Percentiles rank a stretch among this genome's conserved stretches.
Evolutionary conservation across 1,140 invertebrate genomes (phyloP).

Genomic region (Drosophila kohkoa): DNA sequence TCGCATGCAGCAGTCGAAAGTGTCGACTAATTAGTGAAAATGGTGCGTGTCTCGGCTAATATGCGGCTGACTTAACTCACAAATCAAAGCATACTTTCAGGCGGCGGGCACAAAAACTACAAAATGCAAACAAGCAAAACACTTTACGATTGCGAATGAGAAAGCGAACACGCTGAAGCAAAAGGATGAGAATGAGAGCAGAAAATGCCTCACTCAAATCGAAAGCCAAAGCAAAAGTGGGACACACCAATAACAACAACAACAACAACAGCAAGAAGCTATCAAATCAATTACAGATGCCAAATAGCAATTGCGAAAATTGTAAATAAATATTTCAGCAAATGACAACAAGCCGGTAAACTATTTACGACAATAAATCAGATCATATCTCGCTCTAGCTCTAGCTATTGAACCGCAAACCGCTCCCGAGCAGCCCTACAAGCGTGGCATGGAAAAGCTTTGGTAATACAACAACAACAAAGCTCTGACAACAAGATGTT

Average conservation of each 20-base stretch:
- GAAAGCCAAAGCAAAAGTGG: slow-evolving; percentile 61
- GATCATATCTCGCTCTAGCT: slow-evolving; percentile 69
- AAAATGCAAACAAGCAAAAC: slow-evolving; percentile 5
- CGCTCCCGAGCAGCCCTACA: slow-evolving; percentile 53
- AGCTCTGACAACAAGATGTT: slow-evolving; percentile 47
- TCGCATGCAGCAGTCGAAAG: slow-evolving; percentile 46
- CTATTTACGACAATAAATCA: slow-evolving; percentile 70
- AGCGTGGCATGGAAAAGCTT: slow-evolving; percentile 55
- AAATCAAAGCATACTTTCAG: slow-evolving; percentile 31
- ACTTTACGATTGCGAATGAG: no score
- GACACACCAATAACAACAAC: slow-evolving; percentile 46
- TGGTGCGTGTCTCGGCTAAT: slow-evolving; percentile 34
- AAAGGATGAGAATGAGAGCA: not conserved
- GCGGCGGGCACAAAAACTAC: not conserved
- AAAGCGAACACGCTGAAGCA: no score
- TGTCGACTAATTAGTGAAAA: slow-evolving; percentile 41
- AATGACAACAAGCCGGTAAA: slow-evolving; percentile 71
- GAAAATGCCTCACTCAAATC: not conserved
- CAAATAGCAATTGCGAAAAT: slow-evolving; percentile 81
- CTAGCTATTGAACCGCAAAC: slow-evolving; percentile 47
- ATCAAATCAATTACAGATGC: slow-evolving; percentile 59
- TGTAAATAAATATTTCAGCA: slow-evolving; percentile 82
- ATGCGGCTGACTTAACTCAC: not conserved
- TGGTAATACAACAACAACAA: slow-evolving; percentile 42
- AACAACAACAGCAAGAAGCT: slow-evolving; percentile 38